Base-by-base conservation (phyloP, 2,113 vertebrate species). In the Peromyscus californicus region DNA sequence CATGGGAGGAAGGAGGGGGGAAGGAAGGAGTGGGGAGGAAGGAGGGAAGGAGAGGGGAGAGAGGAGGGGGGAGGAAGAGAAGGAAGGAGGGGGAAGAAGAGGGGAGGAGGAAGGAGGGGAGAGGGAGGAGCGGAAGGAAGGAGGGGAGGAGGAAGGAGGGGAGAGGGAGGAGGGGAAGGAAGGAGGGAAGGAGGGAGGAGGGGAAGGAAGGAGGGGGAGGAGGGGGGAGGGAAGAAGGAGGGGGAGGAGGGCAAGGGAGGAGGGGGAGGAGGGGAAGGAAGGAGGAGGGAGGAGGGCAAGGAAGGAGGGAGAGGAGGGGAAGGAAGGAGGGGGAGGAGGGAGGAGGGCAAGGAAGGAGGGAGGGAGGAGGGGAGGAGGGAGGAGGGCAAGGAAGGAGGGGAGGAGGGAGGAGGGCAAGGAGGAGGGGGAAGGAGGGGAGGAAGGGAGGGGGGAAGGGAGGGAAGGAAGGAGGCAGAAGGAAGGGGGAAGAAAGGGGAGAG, bases 271-370 rank as follows among this genome's bases (percentile, higher is more conserved):
- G 33, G 31, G 67, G 29, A 33, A 33, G 31, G 67, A 36, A 33
- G 31, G 16, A 36, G 74, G 26, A 3, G 26, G 26, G 7, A 3
- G 31, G 16, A 17, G 36, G 10, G 51, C 7, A 3, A n/a, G n/a
- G 7, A 21, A 39, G 5, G n/a, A 26, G 42, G 4, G 2, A 29
- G 12, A 19, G 15, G 33, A n/a, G 69, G 13, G 15, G 9, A 15
- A 2, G 42, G 11, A 45, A 12, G 21, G 42, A 4, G 19, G 21
- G 21, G n/a, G 19, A 10, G 8, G 42, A 21, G 5, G 19, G 31
- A 15, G 51, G 8, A 11, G 17, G 16, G 8, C 0, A 4, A 17
- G 3, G 42, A 3, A 11, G 24, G 2, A 1, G 24, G 7, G 4
- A 3, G 16, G 4, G 7, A 3, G 7, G 1, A 7, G 6, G 29